A percentile compares a stretch with the other conserved stretches of the same genome.
Evolutionary conservation across 2,113 vertebrate species (phyloP).

Genomic region (Himantopus leucocephalus): DNA sequence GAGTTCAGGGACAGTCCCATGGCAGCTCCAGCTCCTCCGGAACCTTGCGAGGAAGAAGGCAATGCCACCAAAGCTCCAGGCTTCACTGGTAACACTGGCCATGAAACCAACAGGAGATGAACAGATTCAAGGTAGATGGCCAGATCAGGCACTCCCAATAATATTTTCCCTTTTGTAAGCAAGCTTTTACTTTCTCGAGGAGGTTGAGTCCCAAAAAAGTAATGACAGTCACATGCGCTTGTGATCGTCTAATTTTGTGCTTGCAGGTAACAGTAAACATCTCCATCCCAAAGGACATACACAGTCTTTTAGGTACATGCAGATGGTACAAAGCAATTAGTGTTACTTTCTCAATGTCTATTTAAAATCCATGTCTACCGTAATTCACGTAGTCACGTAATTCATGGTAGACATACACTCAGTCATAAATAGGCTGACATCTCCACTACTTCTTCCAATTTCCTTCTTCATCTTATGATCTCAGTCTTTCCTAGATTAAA

Average conservation of each 20-base stretch:
- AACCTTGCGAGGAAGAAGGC: accelerated
- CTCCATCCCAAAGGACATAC: neutral
- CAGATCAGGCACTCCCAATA: neutral
- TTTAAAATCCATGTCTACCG: neutral
- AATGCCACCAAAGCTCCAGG: no score
- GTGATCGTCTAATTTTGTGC: neutral
- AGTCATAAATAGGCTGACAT: neutral
- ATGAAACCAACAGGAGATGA: neutral
- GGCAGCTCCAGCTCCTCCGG: neutral
- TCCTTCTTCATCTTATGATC: neutral
- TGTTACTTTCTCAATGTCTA: neutral
- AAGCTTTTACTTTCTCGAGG: neutral
- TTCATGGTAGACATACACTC: neutral
- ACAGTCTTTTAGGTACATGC: neutral
- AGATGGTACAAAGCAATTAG: neutral
- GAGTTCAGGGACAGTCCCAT: neutral
- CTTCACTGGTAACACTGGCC: neutral
- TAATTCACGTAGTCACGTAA: neutral
- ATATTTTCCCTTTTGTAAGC: neutral
- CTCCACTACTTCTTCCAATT: neutral
- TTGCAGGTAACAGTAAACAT: neutral
- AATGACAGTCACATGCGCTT: neutral
- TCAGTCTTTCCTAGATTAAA: neutral
- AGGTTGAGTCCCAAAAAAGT: neutral
- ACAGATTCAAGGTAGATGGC: neutral